These are phyloP conservation scores for Oxyscelio sp. DNA, from an alignment of 2,888 invertebrate genomes.

Conservation along the genomic window DNA sequence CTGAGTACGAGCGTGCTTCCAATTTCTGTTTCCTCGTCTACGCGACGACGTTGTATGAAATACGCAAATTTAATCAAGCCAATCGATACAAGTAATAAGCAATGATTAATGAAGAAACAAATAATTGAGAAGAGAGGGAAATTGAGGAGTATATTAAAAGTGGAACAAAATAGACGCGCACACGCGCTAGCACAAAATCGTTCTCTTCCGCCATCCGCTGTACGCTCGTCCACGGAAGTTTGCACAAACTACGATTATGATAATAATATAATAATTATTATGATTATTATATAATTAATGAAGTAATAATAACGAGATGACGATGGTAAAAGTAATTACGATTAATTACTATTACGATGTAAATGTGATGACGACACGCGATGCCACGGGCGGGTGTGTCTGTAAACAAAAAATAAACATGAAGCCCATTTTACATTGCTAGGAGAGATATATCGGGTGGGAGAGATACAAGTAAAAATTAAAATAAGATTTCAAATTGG, in stretches of 20 bases:
- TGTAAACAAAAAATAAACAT: slow-evolving; percentile 64
- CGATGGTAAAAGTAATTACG: slow-evolving; percentile 41
- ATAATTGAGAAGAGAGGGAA: background rate
- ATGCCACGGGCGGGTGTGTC: slow-evolving; percentile 74
- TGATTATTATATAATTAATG: slow-evolving; percentile 72
- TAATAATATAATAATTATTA: slow-evolving; percentile 71
- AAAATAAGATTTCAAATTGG: slow-evolving; percentile 27
- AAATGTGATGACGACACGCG: slow-evolving; percentile 79
- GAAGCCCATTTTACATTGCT: slow-evolving; percentile 68
- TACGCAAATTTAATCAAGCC: slow-evolving; percentile 35
- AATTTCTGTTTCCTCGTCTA: slow-evolving; percentile 57
- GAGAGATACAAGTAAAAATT: slow-evolving; percentile 39
- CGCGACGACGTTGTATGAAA: slow-evolving; percentile 25
- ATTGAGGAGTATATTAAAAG: background rate
- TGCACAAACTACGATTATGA: slow-evolving; percentile 72
- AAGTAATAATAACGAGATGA: slow-evolving; percentile 39
- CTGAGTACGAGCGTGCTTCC: slow-evolving; percentile 69
- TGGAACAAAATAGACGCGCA: slow-evolving; percentile 36
- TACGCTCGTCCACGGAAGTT: slow-evolving; percentile 74
- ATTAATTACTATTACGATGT: slow-evolving; percentile 72
- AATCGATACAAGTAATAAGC: slow-evolving; percentile 30
- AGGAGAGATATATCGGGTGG: slow-evolving; percentile 70
- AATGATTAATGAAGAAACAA: slow-evolving; percentile 1
- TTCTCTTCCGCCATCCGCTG: slow-evolving; percentile 74
- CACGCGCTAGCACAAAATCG: slow-evolving; percentile 39